These are phyloP conservation scores for Ctenoplectra terminalis DNA, from an alignment of 1,140 invertebrate species.

Conservation along the genomic window DNA sequence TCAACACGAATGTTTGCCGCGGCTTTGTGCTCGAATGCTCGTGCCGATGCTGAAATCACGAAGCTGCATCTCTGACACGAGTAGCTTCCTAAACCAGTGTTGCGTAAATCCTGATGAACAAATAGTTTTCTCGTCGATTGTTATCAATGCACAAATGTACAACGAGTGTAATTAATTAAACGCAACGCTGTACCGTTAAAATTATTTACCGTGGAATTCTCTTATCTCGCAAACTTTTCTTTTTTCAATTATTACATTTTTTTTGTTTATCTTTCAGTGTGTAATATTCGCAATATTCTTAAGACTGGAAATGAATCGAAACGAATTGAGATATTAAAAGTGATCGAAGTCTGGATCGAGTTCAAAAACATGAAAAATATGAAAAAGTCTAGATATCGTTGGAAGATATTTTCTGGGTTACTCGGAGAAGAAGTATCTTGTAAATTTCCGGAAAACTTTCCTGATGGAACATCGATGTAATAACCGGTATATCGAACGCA, in stretches of 20 bases:
- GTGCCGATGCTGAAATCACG: background rate
- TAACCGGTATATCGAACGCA: background rate
- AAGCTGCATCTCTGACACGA: background rate
- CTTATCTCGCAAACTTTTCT: too few relatives aligned
- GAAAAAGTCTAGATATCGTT: background rate
- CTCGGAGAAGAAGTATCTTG: background rate
- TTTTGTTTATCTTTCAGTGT: too few relatives aligned
- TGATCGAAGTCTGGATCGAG: background rate
- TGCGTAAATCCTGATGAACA: background rate
- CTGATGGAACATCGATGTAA: background rate
- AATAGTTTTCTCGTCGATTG: background rate
- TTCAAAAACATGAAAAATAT: background rate
- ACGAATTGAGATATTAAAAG: background rate
- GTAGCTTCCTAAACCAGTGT: background rate
- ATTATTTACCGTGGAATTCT: too few relatives aligned
- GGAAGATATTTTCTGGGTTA: background rate
- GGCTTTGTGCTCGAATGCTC: constrained; percentile 19
- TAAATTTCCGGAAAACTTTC: background rate
- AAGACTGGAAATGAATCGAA: background rate
- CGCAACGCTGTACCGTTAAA: too few relatives aligned
- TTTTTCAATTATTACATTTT: too few relatives aligned
- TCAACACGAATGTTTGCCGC: constrained; percentile 29
- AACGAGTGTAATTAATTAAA: too few relatives aligned
- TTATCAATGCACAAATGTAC: too few relatives aligned
- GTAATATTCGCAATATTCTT: too few relatives aligned